Evolutionary conservation across 2,888 invertebrate species (phyloP).

Genomic region (Drosophila cracens): DNA sequence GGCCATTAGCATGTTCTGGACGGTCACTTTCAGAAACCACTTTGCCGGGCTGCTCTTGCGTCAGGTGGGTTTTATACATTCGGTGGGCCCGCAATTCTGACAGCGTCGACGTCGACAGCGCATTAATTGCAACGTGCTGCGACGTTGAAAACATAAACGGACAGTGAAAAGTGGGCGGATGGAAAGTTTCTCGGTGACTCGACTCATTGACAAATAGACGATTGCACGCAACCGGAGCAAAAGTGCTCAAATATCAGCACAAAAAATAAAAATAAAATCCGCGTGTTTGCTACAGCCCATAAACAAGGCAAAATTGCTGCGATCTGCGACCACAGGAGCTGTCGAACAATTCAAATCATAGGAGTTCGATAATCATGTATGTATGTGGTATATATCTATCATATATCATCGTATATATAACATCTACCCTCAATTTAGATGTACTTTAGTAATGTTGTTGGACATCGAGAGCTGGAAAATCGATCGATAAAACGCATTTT

Average conservation of each 20-base stretch:
- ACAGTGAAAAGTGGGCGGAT: not conserved
- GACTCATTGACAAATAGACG: not conserved
- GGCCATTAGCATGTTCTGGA: not conserved
- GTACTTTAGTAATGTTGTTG: not conserved
- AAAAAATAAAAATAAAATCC: not conserved
- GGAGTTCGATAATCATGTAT: not conserved
- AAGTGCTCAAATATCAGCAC: not conserved
- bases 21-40: slow-evolving; percentile 77
- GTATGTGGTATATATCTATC: not conserved
- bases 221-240: not conserved
- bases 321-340: not conserved
- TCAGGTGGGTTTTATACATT: slow-evolving; percentile 50
- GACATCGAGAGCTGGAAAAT: not conserved
- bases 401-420: not conserved
- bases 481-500: not conserved
- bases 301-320: no score
- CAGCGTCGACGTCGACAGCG: slow-evolving; percentile 13
- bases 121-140: not conserved
- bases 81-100: slow-evolving; percentile 17
- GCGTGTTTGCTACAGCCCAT: not conserved
- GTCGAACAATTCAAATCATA: not conserved
- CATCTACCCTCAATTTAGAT: not conserved
- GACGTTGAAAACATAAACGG: not conserved
- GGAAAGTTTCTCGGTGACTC: not conserved
- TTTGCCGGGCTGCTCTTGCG: slow-evolving; percentile 80